These are phyloP conservation scores for Tineola bisselliella DNA, from an alignment of 2,888 invertebrate genomes.

Conservation along the genomic window DNA sequence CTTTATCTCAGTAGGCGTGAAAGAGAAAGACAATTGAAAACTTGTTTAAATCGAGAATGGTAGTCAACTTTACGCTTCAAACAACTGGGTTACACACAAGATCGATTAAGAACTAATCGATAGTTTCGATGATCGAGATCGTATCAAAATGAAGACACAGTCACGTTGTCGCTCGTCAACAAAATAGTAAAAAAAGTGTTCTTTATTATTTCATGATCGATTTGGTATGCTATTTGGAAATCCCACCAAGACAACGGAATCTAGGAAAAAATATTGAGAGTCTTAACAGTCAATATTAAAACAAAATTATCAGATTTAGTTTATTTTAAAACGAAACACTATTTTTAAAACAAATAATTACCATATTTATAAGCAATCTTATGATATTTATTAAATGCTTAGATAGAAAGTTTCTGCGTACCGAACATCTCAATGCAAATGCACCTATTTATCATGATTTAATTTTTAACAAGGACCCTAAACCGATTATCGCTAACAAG, in stretches of 20 bases:
- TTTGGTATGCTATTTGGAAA: constrained; percentile 2
- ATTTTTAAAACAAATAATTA: not conserved
- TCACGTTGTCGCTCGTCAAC: constrained; percentile 3
- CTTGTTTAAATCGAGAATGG: not conserved
- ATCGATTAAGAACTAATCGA: constrained; percentile 4
- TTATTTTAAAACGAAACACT: not conserved
- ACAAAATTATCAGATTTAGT: not conserved
- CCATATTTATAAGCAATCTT: too few species aligned
- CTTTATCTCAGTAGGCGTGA: not conserved
- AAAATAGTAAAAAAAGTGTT: not conserved
- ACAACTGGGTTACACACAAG: not conserved
- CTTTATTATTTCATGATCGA: not conserved
- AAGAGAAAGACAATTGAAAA: not conserved
- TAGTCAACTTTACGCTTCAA: constrained; percentile 36
- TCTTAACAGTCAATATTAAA: not conserved
- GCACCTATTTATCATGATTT: constrained; percentile 28
- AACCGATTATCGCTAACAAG: constrained; percentile 61
- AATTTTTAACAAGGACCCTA: constrained; percentile 49
- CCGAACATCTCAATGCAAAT: not conserved
- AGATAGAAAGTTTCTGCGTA: not conserved
- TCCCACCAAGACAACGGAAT: not conserved
- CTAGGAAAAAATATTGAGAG: not conserved
- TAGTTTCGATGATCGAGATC: constrained; percentile 4
- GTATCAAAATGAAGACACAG: not conserved
- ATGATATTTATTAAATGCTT: too few species aligned